phyloP scores from a whole-genome alignment of 2,888 invertebrate genomes.

The Phalera bucephala region DNA sequence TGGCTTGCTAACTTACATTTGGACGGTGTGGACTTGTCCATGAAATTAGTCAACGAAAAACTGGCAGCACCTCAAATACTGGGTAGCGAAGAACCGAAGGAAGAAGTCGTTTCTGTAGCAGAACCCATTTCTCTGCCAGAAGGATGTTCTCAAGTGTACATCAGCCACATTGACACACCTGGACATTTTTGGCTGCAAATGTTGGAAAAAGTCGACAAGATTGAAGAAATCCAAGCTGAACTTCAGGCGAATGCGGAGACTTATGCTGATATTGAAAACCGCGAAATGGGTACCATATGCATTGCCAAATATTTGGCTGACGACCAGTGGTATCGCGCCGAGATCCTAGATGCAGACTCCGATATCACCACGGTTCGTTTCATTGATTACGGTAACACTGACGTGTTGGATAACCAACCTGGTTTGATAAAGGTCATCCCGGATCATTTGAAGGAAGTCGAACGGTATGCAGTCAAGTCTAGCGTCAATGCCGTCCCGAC shows the following conservation, averaged over 20 bases:
- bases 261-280: constrained; percentile 79
- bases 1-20: constrained; percentile 82
- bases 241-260: constrained; percentile 83
- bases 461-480: constrained; percentile 84
- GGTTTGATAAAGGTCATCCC: constrained; percentile 85
- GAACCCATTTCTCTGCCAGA: constrained; percentile 59
- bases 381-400: constrained; percentile 91
- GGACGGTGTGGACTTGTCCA: constrained; percentile 76
- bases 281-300: constrained; percentile 85
- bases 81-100: constrained; percentile 38
- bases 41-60: constrained; percentile 70
- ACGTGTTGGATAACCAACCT: constrained; percentile 86
- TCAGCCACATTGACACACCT: constrained; percentile 89
- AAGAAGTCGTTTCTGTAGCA: constrained; percentile 38
- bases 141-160: constrained; percentile 76
- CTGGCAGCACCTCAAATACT: constrained; percentile 57
- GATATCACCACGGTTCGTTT: constrained; percentile 90
- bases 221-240: constrained; percentile 85
- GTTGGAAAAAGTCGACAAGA: constrained; percentile 76
- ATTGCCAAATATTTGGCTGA: constrained; percentile 92
- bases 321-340: constrained; percentile 95
- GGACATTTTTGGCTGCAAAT: constrained; percentile 90
- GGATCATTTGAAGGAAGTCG: constrained; percentile 79
- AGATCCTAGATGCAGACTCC: constrained; percentile 90
- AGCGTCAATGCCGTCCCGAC: constrained; percentile 87